Base-by-base conservation (phyloP, 2,888 invertebrate species). In the Drosophila buzzatii region DNA sequence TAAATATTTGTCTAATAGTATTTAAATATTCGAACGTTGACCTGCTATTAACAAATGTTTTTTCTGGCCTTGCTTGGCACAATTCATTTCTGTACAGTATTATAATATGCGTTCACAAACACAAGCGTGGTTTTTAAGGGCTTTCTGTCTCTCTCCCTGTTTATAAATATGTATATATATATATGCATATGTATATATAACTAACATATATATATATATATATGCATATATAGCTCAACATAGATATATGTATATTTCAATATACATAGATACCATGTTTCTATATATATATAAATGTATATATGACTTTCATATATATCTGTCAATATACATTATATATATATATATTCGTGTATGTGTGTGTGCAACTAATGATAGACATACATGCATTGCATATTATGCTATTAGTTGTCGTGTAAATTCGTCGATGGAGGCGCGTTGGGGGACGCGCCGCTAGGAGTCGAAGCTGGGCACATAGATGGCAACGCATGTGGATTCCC, bases 401-500 rank as follows among this genome's bases (percentile, higher is more conserved):
- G 49, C 33, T 16, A 47, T 45, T 7, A 23, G 33, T 35, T 8
- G 37, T 61, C 8, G 44, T 27, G 18, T 55, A 55, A 69, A 70
- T 49, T 75, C 63, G 62, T 57, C 56, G 18, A 18, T 33, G 14
- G n/a, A 23, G 20, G 9, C 39, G n/a, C 51, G 44, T 18, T 44
- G 23, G 1, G 35, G 20, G 1, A 10, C 39, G 16, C 39, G 44
- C 3, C 56, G 57, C 47, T 65, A 82, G 59, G 80, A 53, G 45
- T 73, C 81, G n/a, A 52, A 72, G 23, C 73, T 94, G 49, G 96
- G 96, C 80, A 96, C 94, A 91, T 95, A 96, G 64, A 96, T 92
- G 35, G 95, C 94, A 53, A 95, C 95, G 88, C 95, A 95, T 1
- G 95, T 94, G 82, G 96, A 96, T 88, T 96, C 96, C 96, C 96